Base-by-base conservation (phyloP, 2,888 invertebrate species). In the Odontomyia ornata region DNA sequence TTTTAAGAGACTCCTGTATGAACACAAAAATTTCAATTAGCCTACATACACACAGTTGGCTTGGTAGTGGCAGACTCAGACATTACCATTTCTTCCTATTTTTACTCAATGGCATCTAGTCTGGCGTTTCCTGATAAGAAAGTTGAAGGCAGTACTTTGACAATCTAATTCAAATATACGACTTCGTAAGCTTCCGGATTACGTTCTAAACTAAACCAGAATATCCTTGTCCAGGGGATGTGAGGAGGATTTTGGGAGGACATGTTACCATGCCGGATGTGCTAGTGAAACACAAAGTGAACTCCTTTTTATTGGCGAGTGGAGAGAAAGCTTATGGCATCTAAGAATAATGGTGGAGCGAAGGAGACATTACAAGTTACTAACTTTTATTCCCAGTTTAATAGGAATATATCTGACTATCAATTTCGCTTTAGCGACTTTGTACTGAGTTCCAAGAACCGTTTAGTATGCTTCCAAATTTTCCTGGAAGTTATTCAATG, bases 111-210 rank as follows among this genome's bases (percentile, higher is more conserved):
- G 57, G 11, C 57, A 25, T 60, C 23, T 60, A 60, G 57, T 60
- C 23, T 60, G 57, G 57, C 18, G 25, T 25, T 25, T 60, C 23
- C 57, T 25, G 57, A 60, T 60, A 60, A 60, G 57, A 60, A 60
- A 60, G 57, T 60, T 60, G 18, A 60, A 60, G 57, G 57, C 57
- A 60, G 57, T 60, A 25, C 57, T 60, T 60, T 60, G 25, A 60
- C 57, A 60, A 21, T 60, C 25, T 60, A 60, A 60, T 60, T 60
- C 57, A 21, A 25, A 60, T 60, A 60, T 18, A 60, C 57, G 57
- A 25, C 25, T 25, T 25, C 57, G 57, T 60, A 60, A 60, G 57
- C 57, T 23, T 60, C 57, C 57, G 25, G 57, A 60, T 60, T 60
- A 60, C 23, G 57, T 9, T 60, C 57, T 23, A 60, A 60, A 60